These are phyloP conservation scores for Chloropsis hardwickii DNA, from an alignment of 2,113 vertebrate species.

Conservation along the genomic window DNA sequence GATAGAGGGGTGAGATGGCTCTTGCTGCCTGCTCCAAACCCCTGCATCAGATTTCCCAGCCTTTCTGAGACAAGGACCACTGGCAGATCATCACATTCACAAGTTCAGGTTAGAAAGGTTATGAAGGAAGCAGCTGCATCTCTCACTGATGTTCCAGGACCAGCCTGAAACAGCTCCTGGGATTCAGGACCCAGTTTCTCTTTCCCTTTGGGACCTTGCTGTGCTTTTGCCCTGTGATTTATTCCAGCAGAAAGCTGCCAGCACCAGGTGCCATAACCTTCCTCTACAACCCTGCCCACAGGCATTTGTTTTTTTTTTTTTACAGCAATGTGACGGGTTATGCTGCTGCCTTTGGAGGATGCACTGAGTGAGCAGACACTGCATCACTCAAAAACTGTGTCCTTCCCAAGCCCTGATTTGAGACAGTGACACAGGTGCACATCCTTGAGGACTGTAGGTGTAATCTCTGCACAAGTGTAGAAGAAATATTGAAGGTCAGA, in stretches of 20 bases:
- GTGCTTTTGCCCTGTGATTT: not conserved
- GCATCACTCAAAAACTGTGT: not conserved
- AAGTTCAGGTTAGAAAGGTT: not conserved
- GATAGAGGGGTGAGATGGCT: not conserved
- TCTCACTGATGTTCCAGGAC: not conserved
- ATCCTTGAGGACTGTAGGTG: not conserved
- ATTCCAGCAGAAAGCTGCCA: not conserved
- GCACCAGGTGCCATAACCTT: not conserved
- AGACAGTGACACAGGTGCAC: not conserved
- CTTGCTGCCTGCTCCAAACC: rapidly evolving
- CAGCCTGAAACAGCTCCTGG: not conserved
- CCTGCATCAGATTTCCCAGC: not conserved
- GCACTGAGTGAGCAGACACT: not conserved
- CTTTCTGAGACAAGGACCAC: no score
- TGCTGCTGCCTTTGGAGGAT: not conserved
- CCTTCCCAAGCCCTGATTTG: not conserved
- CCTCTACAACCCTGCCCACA: not conserved
- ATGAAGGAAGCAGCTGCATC: not conserved
- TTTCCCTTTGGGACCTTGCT: no score
- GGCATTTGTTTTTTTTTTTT: not conserved
- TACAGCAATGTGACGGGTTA: not conserved
- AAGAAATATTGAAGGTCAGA: slow-evolving; percentile 5
- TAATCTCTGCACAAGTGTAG: not conserved
- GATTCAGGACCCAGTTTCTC: not conserved
- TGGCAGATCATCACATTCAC: not conserved